phyloP scores from a whole-genome alignment of 2,797 vertebrate genomes.

The Cossypha polioptera region DNA sequence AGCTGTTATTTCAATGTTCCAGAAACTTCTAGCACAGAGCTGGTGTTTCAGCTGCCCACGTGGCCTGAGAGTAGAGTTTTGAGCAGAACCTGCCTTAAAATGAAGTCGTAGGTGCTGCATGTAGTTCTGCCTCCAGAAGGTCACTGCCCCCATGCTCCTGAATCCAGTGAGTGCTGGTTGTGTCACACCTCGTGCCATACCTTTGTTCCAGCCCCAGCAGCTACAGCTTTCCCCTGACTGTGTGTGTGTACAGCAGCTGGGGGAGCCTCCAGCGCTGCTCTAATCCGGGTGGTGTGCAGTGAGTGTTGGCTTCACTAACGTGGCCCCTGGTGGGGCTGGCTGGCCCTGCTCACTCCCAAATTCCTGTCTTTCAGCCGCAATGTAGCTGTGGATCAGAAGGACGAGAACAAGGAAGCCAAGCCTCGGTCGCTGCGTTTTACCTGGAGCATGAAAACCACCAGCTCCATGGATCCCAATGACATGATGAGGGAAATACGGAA shows the following conservation, averaged over 20 bases:
- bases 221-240: not conserved
- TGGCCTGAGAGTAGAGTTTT: not conserved
- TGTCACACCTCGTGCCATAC: not conserved
- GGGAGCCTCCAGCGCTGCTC: not conserved
- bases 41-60: not conserved
- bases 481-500: conserved; percentile 91
- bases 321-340: not conserved
- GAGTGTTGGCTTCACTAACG: not conserved
- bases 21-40: conserved; percentile 38
- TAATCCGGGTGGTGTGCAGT: not conserved
- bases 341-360: not conserved
- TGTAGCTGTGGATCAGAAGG: conserved; percentile 92
- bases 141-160: not conserved
- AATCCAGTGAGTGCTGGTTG: not conserved
- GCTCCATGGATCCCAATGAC: conserved; percentile 87
- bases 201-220: not conserved
- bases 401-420: conserved; percentile 90
- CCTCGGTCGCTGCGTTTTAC: conserved; percentile 89
- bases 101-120: not conserved
- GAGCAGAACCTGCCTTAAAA: conserved; percentile 8
- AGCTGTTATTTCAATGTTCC: not conserved
- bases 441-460: conserved; percentile 94
- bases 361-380: conserved; percentile 86
- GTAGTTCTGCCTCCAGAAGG: not conserved
- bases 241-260: not conserved